A percentile compares a stretch with the other conserved stretches of the same genome.
These are phyloP conservation scores for Phortica magna DNA, from an alignment of 2,888 invertebrate genomes.

Conservation along the genomic window DNA sequence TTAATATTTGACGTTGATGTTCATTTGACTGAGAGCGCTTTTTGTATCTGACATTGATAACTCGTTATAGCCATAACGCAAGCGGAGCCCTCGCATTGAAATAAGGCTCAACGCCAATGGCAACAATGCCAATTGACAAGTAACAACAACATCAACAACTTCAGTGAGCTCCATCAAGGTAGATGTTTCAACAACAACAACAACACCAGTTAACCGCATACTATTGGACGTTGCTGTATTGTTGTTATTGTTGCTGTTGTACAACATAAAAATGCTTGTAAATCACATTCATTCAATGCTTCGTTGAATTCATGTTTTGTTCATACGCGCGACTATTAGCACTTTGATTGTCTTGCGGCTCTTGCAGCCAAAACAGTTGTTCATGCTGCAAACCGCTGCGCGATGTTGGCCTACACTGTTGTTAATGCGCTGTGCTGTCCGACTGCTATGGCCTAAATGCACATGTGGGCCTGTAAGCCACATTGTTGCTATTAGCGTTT, in stretches of 20 bases:
- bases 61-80: slow-evolving; percentile 39
- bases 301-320: slow-evolving; percentile 19
- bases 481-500: neutral
- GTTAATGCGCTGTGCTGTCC: neutral
- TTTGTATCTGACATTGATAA: neutral
- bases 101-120: slow-evolving; percentile 40
- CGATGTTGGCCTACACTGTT: neutral
- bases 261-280: slow-evolving; percentile 35
- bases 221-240: neutral
- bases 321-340: slow-evolving; percentile 31
- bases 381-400: neutral
- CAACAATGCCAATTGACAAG: neutral
- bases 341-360: slow-evolving; percentile 31
- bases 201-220: neutral
- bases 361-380: neutral
- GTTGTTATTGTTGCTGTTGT: neutral
- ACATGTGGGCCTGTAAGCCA: neutral
- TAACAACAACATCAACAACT: slow-evolving; percentile 15
- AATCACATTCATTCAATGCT: slow-evolving; percentile 28
- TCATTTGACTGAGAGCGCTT: neutral
- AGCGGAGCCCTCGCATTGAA: slow-evolving; percentile 43
- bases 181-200: slow-evolving; percentile 15
- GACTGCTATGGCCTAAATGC: neutral
- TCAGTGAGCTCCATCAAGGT: slow-evolving; percentile 18
- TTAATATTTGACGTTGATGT: neutral